Evolutionary conservation across 2,113 vertebrate genomes (phyloP).

Genomic region (Pandion haliaetus): DNA sequence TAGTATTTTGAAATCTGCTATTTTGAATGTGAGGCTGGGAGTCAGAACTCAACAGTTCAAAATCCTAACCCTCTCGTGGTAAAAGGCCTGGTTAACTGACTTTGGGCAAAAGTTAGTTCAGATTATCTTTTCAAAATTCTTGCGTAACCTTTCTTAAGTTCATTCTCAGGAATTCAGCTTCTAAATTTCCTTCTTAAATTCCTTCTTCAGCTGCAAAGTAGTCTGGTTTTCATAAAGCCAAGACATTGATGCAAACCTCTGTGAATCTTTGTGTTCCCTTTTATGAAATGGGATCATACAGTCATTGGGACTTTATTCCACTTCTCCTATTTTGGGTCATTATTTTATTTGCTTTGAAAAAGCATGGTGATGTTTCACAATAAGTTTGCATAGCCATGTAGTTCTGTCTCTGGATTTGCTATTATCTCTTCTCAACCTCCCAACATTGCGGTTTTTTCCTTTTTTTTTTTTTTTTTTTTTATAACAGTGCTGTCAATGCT

Average conservation of each 20-base stretch:
- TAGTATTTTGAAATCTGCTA: not conserved
- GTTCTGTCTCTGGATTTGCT: not conserved
- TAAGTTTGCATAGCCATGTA: constrained; percentile 6
- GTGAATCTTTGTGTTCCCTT: not conserved
- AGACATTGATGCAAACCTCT: not conserved
- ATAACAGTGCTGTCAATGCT: too few species aligned
- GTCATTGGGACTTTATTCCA: not conserved
- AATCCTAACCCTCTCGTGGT: fast-evolving
- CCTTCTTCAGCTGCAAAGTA: not conserved
- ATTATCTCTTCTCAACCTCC: not conserved
- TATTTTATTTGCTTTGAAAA: constrained; percentile 30
- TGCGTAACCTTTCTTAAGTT: not conserved
- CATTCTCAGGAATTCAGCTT: not conserved
- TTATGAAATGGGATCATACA: not conserved
- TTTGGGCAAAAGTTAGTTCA: not conserved
- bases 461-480: not conserved
- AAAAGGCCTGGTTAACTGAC: not conserved
- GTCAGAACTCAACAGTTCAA: not conserved
- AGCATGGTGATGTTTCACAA: not conserved
- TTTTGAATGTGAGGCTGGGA: not conserved
- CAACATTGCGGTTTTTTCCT: not conserved
- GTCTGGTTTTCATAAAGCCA: constrained; percentile 4
- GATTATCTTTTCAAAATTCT: not conserved
- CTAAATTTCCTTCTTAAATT: not conserved
- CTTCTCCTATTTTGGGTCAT: not conserved